Evolutionary conservation across 1,140 invertebrate species (phyloP), one percentile per base, ranked within the genome.

Genomic region (Bombyx mandarina): DNA sequence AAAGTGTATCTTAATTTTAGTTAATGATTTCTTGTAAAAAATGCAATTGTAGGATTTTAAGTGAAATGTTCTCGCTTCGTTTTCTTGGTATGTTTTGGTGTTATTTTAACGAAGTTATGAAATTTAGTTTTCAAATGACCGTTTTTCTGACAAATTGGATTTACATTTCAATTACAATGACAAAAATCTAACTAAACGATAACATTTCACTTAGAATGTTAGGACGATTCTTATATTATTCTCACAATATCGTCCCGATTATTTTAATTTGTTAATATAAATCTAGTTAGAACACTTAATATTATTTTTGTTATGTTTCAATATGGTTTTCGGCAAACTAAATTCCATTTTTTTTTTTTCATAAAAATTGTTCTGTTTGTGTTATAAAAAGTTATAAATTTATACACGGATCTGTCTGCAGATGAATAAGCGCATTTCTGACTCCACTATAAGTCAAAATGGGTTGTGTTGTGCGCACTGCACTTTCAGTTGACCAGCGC

Each of bases 141-240:
- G 10, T 7, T 35, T 35, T 35, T 35, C 26, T 35, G 26, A 35
- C 26, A 35, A 35, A 35, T 35, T 35, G 26, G 26, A 35, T 35
- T 35, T 35, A 2, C 26, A 35, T 35, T 35, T 35, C 26, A 35
- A 35, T 35, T 2, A 35, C 0, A 35, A 35, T 35, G 26, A 35
- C 26, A 35, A 35, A 35, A 35, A 35, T 35, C 26, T 5, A 35
- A 35, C 56, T 42, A 59, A 53, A 60, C 56, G 72, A 52, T 51
- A 73, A 75, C 79, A 86, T 83, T 83, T 59, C 75, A 77, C 45
- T 54, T 51, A 58, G 71, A 76, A 62, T 76, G 57, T 54, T 69
- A 66, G 84, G 84, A 84, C 84, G 84, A 87, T 87, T 80, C 72
- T 85, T 81, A 85, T 87, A 87, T 87, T 84, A 87, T 87, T 87